Base-by-base conservation (phyloP, 2,797 vertebrate species). In the Pseudochirops cupreus region DNA sequence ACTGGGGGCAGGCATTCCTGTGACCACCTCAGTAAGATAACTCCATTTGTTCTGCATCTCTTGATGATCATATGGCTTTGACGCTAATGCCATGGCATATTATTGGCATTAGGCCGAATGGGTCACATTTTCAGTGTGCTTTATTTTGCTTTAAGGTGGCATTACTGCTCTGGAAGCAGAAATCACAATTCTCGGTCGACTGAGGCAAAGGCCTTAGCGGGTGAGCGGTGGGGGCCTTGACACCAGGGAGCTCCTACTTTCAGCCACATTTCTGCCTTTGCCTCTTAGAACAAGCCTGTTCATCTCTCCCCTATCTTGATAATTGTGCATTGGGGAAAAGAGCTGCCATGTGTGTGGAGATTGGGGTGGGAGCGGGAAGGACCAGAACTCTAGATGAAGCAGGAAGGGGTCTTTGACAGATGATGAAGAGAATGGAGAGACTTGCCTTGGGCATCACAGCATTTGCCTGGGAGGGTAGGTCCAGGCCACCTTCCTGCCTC, bases 51-150 rank as follows among this genome's bases (percentile, higher is more conserved):
- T 50, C 74, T 87, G 21, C 97, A 90, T 96, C 93, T 97, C 93
- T 56, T 96, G 93, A 91, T 94, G 94, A 94, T 98, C 96, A 92
- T 56, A 12, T 94, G 91, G 90, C 93, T 98, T 96, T 94, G 91
- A 94, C 94, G 26, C 5, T 93, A 0, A 16, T 33, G 55, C 90
- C 29, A 0, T 59, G 93, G 90, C 91, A n/a, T 90, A 96, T 94
- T 93, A 82, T 92, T 92, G 91, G 82, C 95, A 94, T 82, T 97
- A 26, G 74, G 46, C 39, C 24, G 39, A 87, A 46, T 50, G 39
- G 50, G 39, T 50, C 50, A 50, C 74, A 50, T 50, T 87, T 50
- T 46, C 21, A 87, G 7, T 3, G 10, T 46, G 2, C 24, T 87
- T 87, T 87, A 50, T 87, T 87, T 46, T 50, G 24, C 39, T 50